Conservation (phyloP, 2,888 invertebrate genomes). For the Macrosiphum euphorbiae region DNA sequence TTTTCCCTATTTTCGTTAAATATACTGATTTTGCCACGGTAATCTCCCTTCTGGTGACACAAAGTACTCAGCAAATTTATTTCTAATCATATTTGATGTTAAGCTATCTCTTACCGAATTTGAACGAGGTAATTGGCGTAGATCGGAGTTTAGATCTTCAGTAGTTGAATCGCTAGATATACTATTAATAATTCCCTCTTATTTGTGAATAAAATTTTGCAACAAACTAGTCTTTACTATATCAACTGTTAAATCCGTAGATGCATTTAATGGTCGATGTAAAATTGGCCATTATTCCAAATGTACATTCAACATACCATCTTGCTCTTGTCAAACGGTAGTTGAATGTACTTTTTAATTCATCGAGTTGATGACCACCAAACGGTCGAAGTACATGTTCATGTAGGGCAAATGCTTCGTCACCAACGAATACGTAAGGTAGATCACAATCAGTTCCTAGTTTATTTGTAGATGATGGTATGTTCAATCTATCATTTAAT, state of each 20-base stretch:
- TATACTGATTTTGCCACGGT: conserved; percentile 6
- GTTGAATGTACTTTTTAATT: conserved; percentile 7
- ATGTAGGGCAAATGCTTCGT: background rate
- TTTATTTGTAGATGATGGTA: conserved; percentile 12
- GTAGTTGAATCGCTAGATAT: background rate
- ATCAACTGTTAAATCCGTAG: conserved; percentile 11
- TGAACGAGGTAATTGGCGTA: conserved; percentile 6
- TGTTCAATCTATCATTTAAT: conserved; percentile 6
- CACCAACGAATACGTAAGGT: background rate
- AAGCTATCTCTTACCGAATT: conserved; percentile 12
- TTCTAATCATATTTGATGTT: conserved; percentile 7
- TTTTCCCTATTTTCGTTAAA: background rate
- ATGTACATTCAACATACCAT: background rate
- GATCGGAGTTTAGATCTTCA: background rate
- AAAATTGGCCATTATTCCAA: background rate
- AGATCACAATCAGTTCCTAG: conserved; percentile 1
- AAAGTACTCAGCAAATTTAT: conserved; percentile 7
- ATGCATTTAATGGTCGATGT: conserved; percentile 15
- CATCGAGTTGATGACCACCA: conserved; percentile 12
- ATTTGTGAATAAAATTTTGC: conserved; percentile 15
- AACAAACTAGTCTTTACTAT: conserved; percentile 25
- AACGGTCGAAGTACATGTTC: conserved; percentile 7
- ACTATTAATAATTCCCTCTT: conserved; percentile 5
- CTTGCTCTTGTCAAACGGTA: background rate
- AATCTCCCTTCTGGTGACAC: conserved; percentile 2